phyloP scores from a whole-genome alignment of 2,113 vertebrate genomes.

The Phyllostomus hastatus region DNA sequence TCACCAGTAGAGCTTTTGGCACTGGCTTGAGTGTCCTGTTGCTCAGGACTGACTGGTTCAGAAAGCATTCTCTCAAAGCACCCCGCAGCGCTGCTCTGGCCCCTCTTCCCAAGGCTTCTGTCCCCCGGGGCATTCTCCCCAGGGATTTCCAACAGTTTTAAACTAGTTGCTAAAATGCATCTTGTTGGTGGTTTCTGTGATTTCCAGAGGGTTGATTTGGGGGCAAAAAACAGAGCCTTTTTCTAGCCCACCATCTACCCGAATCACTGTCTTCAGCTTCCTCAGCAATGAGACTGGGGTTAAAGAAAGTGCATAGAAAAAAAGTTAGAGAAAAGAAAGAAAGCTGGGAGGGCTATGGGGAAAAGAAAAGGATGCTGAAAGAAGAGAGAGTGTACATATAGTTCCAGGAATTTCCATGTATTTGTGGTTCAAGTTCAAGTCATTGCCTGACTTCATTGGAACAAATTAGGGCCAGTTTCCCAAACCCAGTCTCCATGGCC shows the following conservation, averaged over 20 bases:
- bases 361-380: conserved; percentile 42
- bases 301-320: conserved; percentile 44
- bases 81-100: neutral
- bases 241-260: neutral
- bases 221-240: neutral
- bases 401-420: conserved; percentile 44
- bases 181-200: neutral
- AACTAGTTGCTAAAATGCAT: neutral
- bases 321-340: conserved; percentile 27
- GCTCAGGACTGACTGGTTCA: neutral
- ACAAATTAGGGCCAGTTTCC: conserved; percentile 63
- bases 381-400: conserved; percentile 6
- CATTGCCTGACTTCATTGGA: conserved; percentile 61
- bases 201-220: neutral
- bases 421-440: conserved; percentile 63
- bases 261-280: neutral
- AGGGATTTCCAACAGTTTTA: neutral
- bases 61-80: neutral
- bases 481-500: conserved; percentile 47
- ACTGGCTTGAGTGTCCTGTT: neutral
- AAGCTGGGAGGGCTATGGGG: neutral
- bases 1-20: neutral
- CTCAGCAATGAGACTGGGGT: neutral
- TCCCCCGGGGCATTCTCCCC: neutral
- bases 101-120: neutral